Conservation (phyloP, 2,113 vertebrate genomes). For the Pyrgilauda ruficollis region DNA sequence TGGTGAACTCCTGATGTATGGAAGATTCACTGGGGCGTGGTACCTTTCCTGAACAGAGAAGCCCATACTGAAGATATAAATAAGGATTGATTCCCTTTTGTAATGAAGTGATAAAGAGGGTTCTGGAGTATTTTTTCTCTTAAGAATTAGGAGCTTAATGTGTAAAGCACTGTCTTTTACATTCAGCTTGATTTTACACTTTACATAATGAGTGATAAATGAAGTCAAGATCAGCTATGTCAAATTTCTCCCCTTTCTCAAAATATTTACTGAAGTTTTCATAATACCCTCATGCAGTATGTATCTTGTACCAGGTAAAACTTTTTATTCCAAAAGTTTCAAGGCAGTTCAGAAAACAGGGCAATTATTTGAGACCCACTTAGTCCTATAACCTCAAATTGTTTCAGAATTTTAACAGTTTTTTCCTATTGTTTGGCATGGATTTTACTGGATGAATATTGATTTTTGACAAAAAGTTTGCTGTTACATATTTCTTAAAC, state of each 20-base stretch:
- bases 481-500: background rate
- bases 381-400: background rate
- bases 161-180: background rate
- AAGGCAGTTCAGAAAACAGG: background rate
- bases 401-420: background rate
- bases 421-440: background rate
- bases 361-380: background rate
- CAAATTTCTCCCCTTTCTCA: background rate
- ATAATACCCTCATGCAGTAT: background rate
- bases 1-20: background rate
- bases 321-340: background rate
- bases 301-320: background rate
- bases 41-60: background rate
- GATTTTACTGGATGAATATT: background rate
- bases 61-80: background rate
- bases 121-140: background rate
- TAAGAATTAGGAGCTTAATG: background rate
- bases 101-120: background rate
- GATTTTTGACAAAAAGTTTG: background rate
- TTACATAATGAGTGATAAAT: background rate
- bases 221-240: background rate
- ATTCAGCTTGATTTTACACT: background rate
- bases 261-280: background rate
- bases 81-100: background rate
- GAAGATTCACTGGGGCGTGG: background rate